phyloP scores from a whole-genome alignment of 2,888 invertebrate genomes.

The Colletes collaris region DNA sequence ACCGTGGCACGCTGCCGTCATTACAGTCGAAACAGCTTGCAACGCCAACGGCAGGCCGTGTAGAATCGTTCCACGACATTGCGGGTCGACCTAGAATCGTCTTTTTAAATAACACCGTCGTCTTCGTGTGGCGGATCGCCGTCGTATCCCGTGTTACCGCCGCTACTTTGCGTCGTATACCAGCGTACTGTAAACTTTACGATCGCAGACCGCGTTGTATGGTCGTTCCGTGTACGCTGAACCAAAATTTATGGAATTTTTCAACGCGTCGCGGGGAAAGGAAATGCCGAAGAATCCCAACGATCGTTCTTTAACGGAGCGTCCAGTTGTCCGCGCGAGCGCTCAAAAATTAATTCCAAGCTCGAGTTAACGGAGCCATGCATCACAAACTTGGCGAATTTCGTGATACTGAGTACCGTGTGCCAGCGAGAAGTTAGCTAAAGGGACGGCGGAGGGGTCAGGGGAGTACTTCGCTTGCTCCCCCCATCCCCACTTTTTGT shows the following conservation, averaged over 20 bases:
- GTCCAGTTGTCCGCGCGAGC: neutral
- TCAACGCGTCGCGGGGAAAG: neutral
- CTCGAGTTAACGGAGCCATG: too few species aligned
- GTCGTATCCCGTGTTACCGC: neutral
- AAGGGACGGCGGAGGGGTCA: too few species aligned
- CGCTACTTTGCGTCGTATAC: neutral
- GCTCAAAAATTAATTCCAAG: neutral
- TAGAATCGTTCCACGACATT: slow-evolving; percentile 42
- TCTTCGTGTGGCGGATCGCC: slow-evolving; percentile 9
- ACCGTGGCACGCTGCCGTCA: slow-evolving; percentile 47
- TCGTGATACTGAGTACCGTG: too few species aligned
- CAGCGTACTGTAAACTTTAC: slow-evolving; percentile 4
- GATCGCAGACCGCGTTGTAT: neutral
- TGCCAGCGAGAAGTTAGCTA: too few species aligned
- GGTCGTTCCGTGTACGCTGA: neutral
- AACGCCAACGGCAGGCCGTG: slow-evolving; percentile 39
- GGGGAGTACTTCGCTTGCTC: too few species aligned
- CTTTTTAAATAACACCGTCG: slow-evolving; percentile 44
- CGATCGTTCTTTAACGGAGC: too few species aligned
- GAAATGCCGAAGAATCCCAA: too few species aligned
- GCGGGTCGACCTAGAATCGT: slow-evolving; percentile 50
- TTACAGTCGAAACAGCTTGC: slow-evolving; percentile 55
- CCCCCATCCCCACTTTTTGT: too few species aligned
- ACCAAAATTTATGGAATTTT: slow-evolving; percentile 10
- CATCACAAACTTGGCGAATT: too few species aligned